Percentiles rank a stretch among this genome's conserved stretches.
These are phyloP conservation scores for Platalea minor DNA, from an alignment of 2,797 vertebrate genomes.

Conservation along the genomic window DNA sequence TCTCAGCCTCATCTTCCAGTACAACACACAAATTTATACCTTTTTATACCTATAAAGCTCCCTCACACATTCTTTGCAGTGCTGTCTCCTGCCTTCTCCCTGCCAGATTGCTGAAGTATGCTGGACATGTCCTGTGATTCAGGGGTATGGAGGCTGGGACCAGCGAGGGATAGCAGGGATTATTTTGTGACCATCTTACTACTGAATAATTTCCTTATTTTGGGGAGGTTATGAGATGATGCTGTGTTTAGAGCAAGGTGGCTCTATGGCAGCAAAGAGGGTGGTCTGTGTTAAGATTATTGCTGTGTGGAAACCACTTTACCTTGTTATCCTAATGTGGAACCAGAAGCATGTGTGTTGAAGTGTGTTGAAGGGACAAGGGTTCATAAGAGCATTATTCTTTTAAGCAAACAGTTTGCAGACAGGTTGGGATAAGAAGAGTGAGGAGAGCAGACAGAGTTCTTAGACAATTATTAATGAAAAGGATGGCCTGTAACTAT, in stretches of 20 bases:
- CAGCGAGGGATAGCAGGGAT: background rate
- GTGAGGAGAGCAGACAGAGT: background rate
- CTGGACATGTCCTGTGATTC: background rate
- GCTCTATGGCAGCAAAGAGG: fast-evolving
- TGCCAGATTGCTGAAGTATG: background rate
- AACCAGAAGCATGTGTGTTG: background rate
- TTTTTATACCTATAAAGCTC: background rate
- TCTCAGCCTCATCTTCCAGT: background rate
- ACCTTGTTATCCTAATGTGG: background rate
- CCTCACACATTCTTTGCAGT: background rate
- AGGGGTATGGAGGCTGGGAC: too few species aligned
- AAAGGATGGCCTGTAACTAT: background rate
- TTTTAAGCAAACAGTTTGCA: background rate
- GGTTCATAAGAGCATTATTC: background rate
- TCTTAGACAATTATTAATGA: background rate
- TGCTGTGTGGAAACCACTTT: background rate
- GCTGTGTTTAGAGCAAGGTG: background rate
- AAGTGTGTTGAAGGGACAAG: background rate
- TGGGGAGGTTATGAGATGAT: background rate
- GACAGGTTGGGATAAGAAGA: background rate
- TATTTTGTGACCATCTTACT: background rate
- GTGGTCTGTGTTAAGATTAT: background rate
- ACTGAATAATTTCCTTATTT: background rate
- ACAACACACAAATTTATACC: background rate
- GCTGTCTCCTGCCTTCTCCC: background rate